Evolutionary conservation across 2,797 vertebrate genomes (phyloP).

Genomic region (Momotus momota): DNA sequence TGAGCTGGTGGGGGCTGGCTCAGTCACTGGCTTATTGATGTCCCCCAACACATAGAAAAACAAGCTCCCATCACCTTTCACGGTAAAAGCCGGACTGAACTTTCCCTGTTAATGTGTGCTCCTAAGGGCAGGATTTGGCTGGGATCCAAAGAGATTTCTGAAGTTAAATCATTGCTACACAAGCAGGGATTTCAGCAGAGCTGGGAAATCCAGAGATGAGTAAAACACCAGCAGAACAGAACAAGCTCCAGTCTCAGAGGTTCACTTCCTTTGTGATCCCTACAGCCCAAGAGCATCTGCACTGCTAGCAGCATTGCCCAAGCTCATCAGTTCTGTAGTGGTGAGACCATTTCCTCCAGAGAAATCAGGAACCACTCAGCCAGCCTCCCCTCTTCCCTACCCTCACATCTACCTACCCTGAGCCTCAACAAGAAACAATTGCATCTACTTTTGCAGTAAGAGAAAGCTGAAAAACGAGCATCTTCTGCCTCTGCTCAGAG

Average conservation of each 20-base stretch:
- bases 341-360: neutral
- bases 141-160: slow-evolving; percentile 9
- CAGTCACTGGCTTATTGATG: rapidly evolving
- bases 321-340: neutral
- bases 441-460: neutral
- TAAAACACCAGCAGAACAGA: slow-evolving; percentile 15
- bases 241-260: neutral
- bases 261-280: neutral
- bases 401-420: neutral
- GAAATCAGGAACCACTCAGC: neutral
- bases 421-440: neutral
- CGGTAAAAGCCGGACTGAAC: neutral
- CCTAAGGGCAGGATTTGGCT: slow-evolving; percentile 31
- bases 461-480: neutral
- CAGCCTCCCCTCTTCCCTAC: neutral
- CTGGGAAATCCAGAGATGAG: slow-evolving; percentile 41
- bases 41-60: neutral
- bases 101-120: neutral
- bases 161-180: slow-evolving; percentile 6
- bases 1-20: neutral
- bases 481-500: neutral
- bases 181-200: slow-evolving; percentile 30
- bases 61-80: neutral
- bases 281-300: neutral
- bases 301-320: neutral